Evolutionary conservation across 1,140 invertebrate genomes (phyloP), one percentile per base, ranked within the genome.

Genomic region (Spodoptera litura): DNA sequence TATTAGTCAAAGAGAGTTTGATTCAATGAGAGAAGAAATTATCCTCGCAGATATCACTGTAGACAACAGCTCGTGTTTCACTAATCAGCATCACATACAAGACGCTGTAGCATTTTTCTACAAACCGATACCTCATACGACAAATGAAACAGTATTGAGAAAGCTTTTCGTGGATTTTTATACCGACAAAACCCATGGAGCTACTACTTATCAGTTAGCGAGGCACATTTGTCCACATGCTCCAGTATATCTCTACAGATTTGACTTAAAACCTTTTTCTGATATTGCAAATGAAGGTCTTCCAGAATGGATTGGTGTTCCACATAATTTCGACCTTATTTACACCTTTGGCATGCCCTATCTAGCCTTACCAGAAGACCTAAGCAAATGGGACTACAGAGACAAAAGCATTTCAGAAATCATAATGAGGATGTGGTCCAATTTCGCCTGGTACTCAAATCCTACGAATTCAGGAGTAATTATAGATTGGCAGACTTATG

Each of bases 261-360:
- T 98, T 86, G 97, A 97, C 84, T 96, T 97, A 80, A 96, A 97
- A 72, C 96, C 97, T 0, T 95, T 96, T 80, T 97, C 97, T 0
- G 88, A 95, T 38, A 91, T 95, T 3, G 96, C 95, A 10, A 95
- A 95, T 13, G 95, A 96, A 5, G 95, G 96, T 52, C 95, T 97
- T 25, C 96, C 97, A 1, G 95, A 95, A 15, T 97, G 97, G 97
- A 95, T 97, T 0, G 96, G 96, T 52, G 97, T 97, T 0, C 97
- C 97, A 0, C 97, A 98, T 85, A 96, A 97, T 88, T 97, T 96
- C 82, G 97, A 98, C 85, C 93, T 97, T 58, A 96, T 97, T 4
- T 97, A 97, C 81, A 95, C 97, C 1, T 97, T 97, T 95, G 97
- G 97, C 3, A 92, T 97, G 78, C 97, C 97, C 0, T 96, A 97